Conservation (phyloP, 2,113 vertebrate species). For the Natator depressus region DNA sequence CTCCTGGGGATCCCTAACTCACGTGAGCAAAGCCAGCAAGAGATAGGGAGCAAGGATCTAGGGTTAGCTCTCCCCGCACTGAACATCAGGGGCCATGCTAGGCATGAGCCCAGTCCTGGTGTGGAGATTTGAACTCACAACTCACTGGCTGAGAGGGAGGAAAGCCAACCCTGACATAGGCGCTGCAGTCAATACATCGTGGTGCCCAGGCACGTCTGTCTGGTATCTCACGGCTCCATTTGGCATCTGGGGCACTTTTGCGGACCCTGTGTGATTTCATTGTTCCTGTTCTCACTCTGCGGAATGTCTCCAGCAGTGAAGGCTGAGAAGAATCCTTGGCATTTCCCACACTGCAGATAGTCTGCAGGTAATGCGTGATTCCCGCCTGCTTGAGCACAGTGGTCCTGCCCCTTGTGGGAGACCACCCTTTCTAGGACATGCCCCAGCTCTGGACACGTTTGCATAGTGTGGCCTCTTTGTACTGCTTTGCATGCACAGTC, state of each 20-base stretch:
- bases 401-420: background rate
- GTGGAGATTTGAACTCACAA: background rate
- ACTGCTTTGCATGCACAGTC: too few relatives aligned
- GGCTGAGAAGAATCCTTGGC: background rate
- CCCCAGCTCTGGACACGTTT: too few relatives aligned
- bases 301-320: background rate
- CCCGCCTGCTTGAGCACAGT: background rate
- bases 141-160: background rate
- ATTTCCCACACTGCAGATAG: background rate
- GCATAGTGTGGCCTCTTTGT: too few relatives aligned
- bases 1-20: background rate
- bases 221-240: background rate
- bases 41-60: background rate
- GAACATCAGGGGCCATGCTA: background rate
- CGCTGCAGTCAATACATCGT: background rate
- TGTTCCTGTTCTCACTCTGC: background rate
- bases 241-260: background rate
- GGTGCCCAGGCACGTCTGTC: background rate
- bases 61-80: background rate
- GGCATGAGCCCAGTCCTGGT: background rate
- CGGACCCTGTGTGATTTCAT: background rate
- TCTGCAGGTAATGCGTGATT: accelerated
- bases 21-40: background rate
- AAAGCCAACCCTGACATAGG: background rate
- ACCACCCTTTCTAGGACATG: background rate